A percentile compares a stretch with the other conserved stretches of the same genome.
Conservation (phyloP, 2,888 invertebrate genomes). For the Coleophora deauratella region DNA sequence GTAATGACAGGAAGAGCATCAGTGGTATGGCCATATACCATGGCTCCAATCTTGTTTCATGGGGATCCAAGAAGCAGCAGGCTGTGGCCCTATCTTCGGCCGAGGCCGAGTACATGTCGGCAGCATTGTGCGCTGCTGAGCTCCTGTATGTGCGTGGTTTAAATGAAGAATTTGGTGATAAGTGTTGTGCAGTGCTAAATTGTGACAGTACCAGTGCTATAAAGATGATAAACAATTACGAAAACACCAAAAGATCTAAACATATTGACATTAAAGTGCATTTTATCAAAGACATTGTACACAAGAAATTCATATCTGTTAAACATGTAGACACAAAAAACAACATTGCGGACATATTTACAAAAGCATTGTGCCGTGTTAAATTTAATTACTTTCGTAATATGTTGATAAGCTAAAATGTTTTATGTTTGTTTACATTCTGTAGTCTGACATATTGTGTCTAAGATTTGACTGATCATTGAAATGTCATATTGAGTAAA, state of each 20-base stretch:
- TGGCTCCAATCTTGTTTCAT: neutral
- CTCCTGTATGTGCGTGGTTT: neutral
- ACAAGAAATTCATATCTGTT: neutral
- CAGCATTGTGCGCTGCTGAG: neutral
- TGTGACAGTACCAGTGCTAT: neutral
- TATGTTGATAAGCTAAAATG: too few relatives aligned
- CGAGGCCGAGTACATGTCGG: conserved; percentile 2
- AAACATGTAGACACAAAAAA: neutral
- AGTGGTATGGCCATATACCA: neutral
- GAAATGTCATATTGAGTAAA: too few relatives aligned
- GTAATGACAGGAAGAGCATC: neutral
- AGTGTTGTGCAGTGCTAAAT: neutral
- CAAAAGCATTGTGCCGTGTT: neutral
- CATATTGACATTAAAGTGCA: neutral
- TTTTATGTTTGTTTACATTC: too few relatives aligned
- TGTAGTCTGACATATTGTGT: neutral
- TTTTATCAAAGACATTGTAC: neutral
- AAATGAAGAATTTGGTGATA: neutral
- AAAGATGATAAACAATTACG: neutral
- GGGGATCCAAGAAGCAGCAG: conserved; percentile 1
- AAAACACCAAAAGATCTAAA: neutral
- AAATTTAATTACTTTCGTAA: neutral
- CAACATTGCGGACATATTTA: neutral
- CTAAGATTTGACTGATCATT: too few relatives aligned
- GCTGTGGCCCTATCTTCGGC: conserved; percentile 1